Conservation (phyloP, 2,888 invertebrate genomes). For the Morpho deidamia region DNA sequence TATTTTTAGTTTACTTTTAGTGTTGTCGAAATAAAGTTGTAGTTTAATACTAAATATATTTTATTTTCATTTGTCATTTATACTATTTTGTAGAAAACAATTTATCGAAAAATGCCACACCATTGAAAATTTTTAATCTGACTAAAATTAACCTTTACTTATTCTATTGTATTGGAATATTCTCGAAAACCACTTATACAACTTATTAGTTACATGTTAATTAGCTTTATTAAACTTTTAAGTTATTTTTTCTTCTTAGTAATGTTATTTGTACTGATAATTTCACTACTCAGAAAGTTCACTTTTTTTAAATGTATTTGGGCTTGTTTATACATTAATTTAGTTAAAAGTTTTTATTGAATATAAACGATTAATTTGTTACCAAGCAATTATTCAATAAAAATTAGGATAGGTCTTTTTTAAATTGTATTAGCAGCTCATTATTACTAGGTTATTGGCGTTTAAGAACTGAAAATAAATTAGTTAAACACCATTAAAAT, state of each 20-base stretch:
- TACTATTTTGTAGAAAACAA: constrained; percentile 13
- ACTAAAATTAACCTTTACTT: constrained; percentile 22
- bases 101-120: constrained; percentile 38
- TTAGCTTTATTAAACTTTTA: constrained; percentile 71
- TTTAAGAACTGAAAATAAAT: constrained; percentile 78
- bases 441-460: constrained; percentile 76
- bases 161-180: constrained; percentile 22
- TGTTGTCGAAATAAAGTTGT: constrained; percentile 68
- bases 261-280: constrained; percentile 37
- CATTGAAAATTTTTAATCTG: constrained; percentile 33
- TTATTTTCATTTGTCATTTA: constrained; percentile 38
- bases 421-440: constrained; percentile 78
- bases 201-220: constrained; percentile 56
- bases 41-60: constrained; percentile 51
- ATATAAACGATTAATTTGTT: constrained; percentile 74
- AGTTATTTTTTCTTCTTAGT: constrained; percentile 61
- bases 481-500: constrained; percentile 65
- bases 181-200: constrained; percentile 45
- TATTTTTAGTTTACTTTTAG: constrained; percentile 53
- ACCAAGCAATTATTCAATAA: constrained; percentile 77
- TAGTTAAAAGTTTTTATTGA: constrained; percentile 71
- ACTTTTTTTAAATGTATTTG: constrained; percentile 52
- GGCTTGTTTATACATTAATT: constrained; percentile 62
- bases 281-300: constrained; percentile 31
- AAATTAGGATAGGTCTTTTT: constrained; percentile 72